Conservation (phyloP, 30 jellyfish, hydroid and myxozoan genomes). For the Calvadosia cruxmelitensis region DNA sequence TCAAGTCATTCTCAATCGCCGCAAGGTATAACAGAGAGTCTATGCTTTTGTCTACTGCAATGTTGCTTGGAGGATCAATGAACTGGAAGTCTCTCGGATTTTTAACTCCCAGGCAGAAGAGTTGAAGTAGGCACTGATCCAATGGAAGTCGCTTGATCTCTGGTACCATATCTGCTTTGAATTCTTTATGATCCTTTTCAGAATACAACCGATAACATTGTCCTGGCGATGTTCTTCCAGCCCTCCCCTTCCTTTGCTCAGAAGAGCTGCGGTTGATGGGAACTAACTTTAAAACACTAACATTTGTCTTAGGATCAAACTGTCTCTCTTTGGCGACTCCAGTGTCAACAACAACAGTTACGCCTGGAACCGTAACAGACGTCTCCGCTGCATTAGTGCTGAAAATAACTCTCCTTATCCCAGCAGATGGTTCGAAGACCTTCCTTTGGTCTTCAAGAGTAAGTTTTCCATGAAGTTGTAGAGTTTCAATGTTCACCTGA, state of each 20-base stretch:
- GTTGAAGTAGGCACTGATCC: constrained; percentile 33
- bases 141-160: constrained; percentile 40
- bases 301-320: constrained; percentile 38
- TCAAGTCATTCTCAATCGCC: constrained; percentile 13
- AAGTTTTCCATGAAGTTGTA: constrained; percentile 50
- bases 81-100: constrained; percentile 35
- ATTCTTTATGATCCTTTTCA: constrained; percentile 18
- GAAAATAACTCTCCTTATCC: constrained; percentile 28
- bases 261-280: constrained; percentile 58
- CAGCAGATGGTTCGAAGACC: constrained; percentile 21
- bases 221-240: constrained; percentile 67
- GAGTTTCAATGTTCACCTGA: not conserved
- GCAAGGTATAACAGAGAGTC: constrained; percentile 20
- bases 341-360: constrained; percentile 41
- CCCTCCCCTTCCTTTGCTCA: constrained; percentile 62
- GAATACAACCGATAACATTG: constrained; percentile 36
- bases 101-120: constrained; percentile 32
- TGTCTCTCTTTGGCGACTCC: constrained; percentile 56
- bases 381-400: constrained; percentile 73
- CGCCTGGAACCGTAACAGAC: constrained; percentile 60
- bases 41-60: constrained; percentile 6
- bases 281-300: constrained; percentile 24
- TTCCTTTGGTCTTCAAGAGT: constrained; percentile 40
- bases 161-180: constrained; percentile 27
- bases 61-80: constrained; percentile 43